These are phyloP conservation scores for Glossophaga mutica DNA, from an alignment of 2,797 vertebrate species.

Conservation along the genomic window DNA sequence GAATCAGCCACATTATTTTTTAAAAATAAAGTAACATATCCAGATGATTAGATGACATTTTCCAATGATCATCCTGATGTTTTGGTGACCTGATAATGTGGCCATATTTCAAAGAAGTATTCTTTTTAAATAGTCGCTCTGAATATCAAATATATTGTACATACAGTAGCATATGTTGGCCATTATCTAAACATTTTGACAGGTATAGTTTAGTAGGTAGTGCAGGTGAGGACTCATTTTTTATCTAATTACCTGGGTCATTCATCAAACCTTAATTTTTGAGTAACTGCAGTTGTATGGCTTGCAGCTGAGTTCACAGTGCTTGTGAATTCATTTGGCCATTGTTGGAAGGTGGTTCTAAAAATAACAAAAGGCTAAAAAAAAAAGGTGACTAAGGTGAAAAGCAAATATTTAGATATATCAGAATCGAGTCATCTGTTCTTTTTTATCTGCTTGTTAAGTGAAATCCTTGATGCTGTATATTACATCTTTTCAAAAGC, in stretches of 20 bases:
- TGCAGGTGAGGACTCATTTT: not conserved
- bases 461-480: slow-evolving; percentile 47
- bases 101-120: not conserved
- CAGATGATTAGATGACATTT: not conserved
- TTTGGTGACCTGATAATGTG: not conserved
- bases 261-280: not conserved
- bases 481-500: slow-evolving; percentile 52
- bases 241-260: not conserved
- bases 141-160: not conserved
- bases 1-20: not conserved
- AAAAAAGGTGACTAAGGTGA: slow-evolving; percentile 35
- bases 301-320: not conserved
- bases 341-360: slow-evolving; percentile 38
- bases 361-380: slow-evolving; percentile 47
- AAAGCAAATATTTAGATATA: slow-evolving; percentile 31
- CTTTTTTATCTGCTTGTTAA: slow-evolving; percentile 52
- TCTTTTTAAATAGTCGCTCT: not conserved
- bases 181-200: not conserved
- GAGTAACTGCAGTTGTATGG: not conserved
- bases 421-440: slow-evolving; percentile 9
- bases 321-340: not conserved
- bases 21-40: not conserved
- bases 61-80: not conserved
- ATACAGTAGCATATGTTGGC: not conserved
- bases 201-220: not conserved